These are phyloP conservation scores for Scaptomyza montana DNA, from an alignment of 1,140 invertebrate species.

Conservation along the genomic window DNA sequence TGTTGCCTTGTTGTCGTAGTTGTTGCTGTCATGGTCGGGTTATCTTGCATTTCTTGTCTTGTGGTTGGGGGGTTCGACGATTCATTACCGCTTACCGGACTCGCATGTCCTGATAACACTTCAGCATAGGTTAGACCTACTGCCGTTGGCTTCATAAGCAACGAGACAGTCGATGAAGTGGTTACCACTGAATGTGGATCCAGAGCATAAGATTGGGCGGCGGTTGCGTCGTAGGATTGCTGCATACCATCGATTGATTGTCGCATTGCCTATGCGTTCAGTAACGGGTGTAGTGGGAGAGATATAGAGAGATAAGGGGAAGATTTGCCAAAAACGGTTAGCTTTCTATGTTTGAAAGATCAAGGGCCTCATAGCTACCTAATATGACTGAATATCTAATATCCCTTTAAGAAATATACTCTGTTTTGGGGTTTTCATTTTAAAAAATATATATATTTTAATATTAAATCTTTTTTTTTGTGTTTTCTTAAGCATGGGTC, in stretches of 20 bases:
- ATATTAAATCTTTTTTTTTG: slow-evolving; percentile 65
- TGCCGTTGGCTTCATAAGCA: slow-evolving; percentile 81
- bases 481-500: slow-evolving; percentile 69
- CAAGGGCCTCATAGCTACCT: slow-evolving; percentile 51
- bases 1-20: slow-evolving; percentile 43
- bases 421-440: slow-evolving; percentile 38
- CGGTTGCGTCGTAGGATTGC: slow-evolving; percentile 88
- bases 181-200: slow-evolving; percentile 88
- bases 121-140: slow-evolving; percentile 85
- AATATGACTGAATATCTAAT: slow-evolving; percentile 36
- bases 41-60: slow-evolving; percentile 56
- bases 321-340: slow-evolving; percentile 84
- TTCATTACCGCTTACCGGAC: slow-evolving; percentile 82
- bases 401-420: slow-evolving; percentile 42
- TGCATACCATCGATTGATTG: slow-evolving; percentile 87
- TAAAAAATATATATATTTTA: slow-evolving; percentile 71
- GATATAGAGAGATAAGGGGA: slow-evolving; percentile 69
- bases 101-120: slow-evolving; percentile 82
- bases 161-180: slow-evolving; percentile 80
- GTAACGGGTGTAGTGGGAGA: slow-evolving; percentile 42
- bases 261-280: slow-evolving; percentile 88
- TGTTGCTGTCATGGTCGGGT: slow-evolving; percentile 38
- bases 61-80: slow-evolving; percentile 24
- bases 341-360: slow-evolving; percentile 69
- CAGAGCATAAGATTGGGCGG: slow-evolving; percentile 88